Base-by-base conservation (phyloP, 1,140 invertebrate species). In the Andrena cerasifolii region DNA sequence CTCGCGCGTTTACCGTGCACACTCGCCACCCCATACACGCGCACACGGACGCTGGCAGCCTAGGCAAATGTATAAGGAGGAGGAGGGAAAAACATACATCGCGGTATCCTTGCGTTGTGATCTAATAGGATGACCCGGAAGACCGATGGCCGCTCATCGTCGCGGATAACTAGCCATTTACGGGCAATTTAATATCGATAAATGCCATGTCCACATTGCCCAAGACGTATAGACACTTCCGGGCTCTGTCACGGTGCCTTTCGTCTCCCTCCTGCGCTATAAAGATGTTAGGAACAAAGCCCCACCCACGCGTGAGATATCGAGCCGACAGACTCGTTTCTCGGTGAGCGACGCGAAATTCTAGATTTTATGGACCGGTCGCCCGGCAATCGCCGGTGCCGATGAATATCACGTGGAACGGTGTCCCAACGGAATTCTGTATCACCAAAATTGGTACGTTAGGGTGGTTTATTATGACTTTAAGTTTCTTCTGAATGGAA, bases 271-370 rank as follows among this genome's bases (percentile, higher is more conserved):
- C 14, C 36, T 40, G 36, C 47, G 58, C 75, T 82, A 80, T 87
- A 84, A 75, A 89, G 85, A 86, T 79, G 78, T 84, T 81, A 81
- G 70, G 75, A 84, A 84, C 80, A 79, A 89, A 79, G 66, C 79
- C 21, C 77, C 81, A 79, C 79, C 86, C 49, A 80, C 75, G 83
- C 80, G 78, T 80, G 45, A 65, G 72, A 63, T 80, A 84, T 72
- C 80, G 78, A 87, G 72, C 72, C 72, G 78, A 77, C 78, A 51
- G 73, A 56, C 76, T 33, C 59, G 75, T 80, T 84, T 81, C 70
- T 73, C 79, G 72, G 76, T 56, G 65, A 66, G 62, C 68, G 76
- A 81, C 59, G 56, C 75, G 63, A 78, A 71, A 84, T 83, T 63
- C 72, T 73, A 87, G 49, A 83, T 75, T 76, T 81, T 67, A 58